Conservation (phyloP, 2,113 vertebrate genomes). For the Semicossyphus pulcher region DNA sequence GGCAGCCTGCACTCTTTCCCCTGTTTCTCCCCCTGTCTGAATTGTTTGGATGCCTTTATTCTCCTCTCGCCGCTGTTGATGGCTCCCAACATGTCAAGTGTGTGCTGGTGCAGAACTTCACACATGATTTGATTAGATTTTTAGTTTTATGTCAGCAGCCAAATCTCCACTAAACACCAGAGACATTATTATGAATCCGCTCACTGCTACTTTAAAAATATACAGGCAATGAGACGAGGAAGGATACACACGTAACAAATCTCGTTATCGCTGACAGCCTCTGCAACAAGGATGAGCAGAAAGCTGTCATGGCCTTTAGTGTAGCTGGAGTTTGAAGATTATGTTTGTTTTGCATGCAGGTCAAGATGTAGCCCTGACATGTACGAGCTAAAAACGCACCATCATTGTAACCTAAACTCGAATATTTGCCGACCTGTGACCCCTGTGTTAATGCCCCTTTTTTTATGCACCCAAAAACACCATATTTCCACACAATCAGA, state of each 20-base stretch:
- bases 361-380: background rate
- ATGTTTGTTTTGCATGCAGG: background rate
- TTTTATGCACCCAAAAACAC: no score
- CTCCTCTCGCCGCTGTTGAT: background rate
- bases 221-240: background rate
- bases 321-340: background rate
- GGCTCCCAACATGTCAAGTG: conserved; percentile 7
- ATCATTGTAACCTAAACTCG: no score
- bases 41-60: conserved; percentile 42
- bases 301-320: background rate
- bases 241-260: background rate
- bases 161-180: background rate
- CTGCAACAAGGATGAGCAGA: no score
- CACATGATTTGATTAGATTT: conserved; percentile 21
- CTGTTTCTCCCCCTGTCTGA: background rate
- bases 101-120: conserved; percentile 10
- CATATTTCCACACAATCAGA: no score
- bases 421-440: no score
- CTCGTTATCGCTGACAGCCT: background rate
- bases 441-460: no score
- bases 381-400: background rate
- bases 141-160: background rate
- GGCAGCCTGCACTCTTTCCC: conserved; percentile 12
- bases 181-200: background rate
- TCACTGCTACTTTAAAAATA: background rate